Evolutionary conservation across 2,888 invertebrate genomes (phyloP).

Genomic region (Entomobrya multifasciata): DNA sequence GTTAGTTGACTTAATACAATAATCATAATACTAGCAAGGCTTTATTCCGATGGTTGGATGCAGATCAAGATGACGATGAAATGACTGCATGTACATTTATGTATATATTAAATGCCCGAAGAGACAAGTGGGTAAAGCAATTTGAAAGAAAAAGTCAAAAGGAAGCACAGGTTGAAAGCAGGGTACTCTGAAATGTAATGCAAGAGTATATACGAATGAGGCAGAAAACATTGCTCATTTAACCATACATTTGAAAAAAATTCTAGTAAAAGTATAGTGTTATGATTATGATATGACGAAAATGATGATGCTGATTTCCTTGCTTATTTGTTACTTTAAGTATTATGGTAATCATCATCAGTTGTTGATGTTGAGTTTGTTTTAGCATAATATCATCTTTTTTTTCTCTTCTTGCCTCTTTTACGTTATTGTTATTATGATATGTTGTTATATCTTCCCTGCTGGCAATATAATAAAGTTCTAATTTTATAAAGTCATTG

Average conservation of each 20-base stretch:
- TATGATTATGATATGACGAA: constrained; percentile 11
- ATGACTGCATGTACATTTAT: not conserved
- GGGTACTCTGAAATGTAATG: not conserved
- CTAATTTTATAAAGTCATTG: constrained; percentile 80
- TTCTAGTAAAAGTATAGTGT: constrained; percentile 19
- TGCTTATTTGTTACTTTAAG: constrained; percentile 20
- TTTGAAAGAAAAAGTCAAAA: not conserved
- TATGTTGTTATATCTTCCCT: constrained; percentile 73
- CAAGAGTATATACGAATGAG: not conserved
- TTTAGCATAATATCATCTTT: constrained; percentile 12
- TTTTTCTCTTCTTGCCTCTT: constrained; percentile 28
- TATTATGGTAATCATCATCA: not conserved
- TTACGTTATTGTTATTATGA: constrained; percentile 70
- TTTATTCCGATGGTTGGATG: too few species aligned
- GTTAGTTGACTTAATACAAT: too few species aligned
- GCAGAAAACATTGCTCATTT: constrained; percentile 57
- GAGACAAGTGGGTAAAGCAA: not conserved
- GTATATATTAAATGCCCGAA: constrained; percentile 24
- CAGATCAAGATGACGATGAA: constrained; percentile 11
- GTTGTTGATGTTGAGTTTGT: not conserved
- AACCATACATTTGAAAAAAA: constrained; percentile 24
- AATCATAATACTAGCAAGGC: too few species aligned
- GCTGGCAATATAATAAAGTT: constrained; percentile 78
- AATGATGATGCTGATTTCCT: constrained; percentile 29
- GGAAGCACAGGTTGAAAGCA: constrained; percentile 61